phyloP scores from a whole-genome alignment of 2,888 invertebrate genomes.

The Orchesellides sinensis region DNA sequence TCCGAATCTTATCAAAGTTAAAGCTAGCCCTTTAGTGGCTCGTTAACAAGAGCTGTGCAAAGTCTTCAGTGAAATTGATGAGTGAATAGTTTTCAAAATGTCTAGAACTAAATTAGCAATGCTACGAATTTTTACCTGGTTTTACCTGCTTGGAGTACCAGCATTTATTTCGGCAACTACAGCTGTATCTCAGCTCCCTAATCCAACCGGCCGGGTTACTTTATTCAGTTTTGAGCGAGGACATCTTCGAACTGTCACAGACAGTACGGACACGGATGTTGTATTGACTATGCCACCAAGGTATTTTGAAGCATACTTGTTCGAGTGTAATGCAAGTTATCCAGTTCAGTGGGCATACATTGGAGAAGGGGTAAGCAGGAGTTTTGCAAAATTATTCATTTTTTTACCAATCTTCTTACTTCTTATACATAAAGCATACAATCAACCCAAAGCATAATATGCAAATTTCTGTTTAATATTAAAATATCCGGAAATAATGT shows the following conservation, averaged over 20 bases:
- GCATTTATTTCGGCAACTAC: constrained; percentile 3
- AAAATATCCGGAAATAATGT: not conserved
- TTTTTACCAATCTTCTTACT: too few relatives aligned
- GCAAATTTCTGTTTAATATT: too few relatives aligned
- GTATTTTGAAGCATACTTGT: constrained; percentile 69
- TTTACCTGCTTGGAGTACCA: constrained; percentile 17
- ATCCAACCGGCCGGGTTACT: constrained; percentile 57
- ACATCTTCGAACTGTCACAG: constrained; percentile 57
- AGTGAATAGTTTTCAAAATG: too few relatives aligned
- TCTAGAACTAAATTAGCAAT: constrained; percentile 27
- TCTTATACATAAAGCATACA: too few relatives aligned
- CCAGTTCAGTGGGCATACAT: constrained; percentile 71
- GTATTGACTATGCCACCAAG: constrained; percentile 60
- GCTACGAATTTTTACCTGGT: constrained; percentile 27
- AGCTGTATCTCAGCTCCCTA: not conserved
- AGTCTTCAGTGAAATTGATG: not conserved
- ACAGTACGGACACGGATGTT: constrained; percentile 65
- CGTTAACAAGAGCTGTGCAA: too few relatives aligned
- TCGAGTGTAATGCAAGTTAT: constrained; percentile 70
- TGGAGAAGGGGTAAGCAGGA: constrained; percentile 69
- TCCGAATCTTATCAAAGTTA: too few relatives aligned
- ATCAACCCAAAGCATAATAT: too few relatives aligned
- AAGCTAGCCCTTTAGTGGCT: too few relatives aligned
- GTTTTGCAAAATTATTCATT: too few relatives aligned
- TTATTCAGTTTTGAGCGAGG: constrained; percentile 70